Evolutionary conservation across 2,797 vertebrate genomes (phyloP).

Genomic region (Margarornis squamiger): DNA sequence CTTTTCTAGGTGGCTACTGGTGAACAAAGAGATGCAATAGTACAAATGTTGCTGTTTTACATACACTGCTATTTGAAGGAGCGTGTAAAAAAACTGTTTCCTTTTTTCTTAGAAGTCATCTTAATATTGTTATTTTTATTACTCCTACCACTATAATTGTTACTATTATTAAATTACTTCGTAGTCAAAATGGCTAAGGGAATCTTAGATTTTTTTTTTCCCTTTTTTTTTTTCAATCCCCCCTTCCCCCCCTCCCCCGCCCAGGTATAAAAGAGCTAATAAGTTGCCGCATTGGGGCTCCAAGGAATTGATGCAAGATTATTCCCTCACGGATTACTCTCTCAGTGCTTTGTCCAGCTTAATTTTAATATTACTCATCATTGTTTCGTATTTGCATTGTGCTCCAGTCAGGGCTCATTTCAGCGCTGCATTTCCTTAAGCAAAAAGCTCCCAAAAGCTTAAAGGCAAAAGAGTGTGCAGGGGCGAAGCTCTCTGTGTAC

Average conservation of each 20-base stretch:
- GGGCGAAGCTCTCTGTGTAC: background rate
- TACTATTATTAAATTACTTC: background rate
- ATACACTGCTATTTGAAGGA: background rate
- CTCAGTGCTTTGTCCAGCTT: conserved; percentile 18
- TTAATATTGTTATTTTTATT: background rate
- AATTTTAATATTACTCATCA: conserved; percentile 43
- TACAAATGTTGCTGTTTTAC: background rate
- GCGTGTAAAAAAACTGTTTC: background rate
- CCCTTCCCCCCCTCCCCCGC: no score
- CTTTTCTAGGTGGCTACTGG: background rate
- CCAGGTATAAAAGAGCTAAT: background rate
- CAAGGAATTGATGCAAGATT: background rate
- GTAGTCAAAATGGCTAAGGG: background rate
- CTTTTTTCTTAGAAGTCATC: background rate
- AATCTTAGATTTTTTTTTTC: background rate
- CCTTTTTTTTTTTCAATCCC: no score
- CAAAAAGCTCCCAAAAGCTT: background rate
- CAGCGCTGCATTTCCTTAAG: background rate
- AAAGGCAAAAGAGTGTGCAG: background rate
- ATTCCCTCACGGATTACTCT: conserved; percentile 29
- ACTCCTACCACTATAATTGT: background rate
- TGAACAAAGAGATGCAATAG: conserved; percentile 24
- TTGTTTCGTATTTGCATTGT: conserved; percentile 11
- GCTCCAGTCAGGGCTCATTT: background rate
- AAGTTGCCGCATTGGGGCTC: background rate